These are phyloP conservation scores for Cricetomys ansorgei DNA, from an alignment of 2,113 vertebrate species.

Conservation along the genomic window DNA sequence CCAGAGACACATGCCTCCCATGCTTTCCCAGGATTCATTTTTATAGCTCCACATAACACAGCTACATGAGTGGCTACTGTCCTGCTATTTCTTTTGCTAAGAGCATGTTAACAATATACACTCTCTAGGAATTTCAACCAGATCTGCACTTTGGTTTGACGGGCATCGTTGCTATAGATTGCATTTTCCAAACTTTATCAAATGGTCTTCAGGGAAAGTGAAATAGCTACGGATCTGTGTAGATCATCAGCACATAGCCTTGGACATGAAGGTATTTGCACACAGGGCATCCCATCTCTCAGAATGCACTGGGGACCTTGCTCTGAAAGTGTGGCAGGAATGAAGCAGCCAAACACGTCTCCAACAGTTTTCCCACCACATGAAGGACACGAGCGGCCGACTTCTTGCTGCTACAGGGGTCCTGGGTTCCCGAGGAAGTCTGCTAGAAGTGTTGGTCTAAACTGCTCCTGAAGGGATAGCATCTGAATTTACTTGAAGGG, in stretches of 20 bases:
- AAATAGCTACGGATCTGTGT: too few relatives aligned
- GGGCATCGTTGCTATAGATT: not conserved
- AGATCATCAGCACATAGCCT: too few relatives aligned
- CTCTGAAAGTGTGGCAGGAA: not conserved
- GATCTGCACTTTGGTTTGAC: not conserved
- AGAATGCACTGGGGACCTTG: not conserved
- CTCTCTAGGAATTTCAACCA: not conserved
- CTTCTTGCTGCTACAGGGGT: not conserved
- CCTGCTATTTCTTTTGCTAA: not conserved
- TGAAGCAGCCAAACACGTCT: not conserved
- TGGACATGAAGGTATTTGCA: not conserved
- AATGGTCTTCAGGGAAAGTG: too few relatives aligned
- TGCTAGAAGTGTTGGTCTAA: not conserved
- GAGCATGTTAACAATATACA: not conserved
- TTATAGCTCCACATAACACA: not conserved
- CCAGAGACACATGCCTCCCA: too few relatives aligned
- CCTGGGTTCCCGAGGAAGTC: not conserved
- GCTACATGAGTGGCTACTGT: rapidly evolving
- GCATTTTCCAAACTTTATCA: not conserved
- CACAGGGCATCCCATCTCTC: not conserved
- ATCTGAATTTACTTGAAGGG: not conserved
- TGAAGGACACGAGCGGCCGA: not conserved
- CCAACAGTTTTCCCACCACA: not conserved
- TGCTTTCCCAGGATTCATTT: not conserved
- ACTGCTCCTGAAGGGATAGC: not conserved